Percentiles rank a stretch among this genome's conserved stretches.
These are phyloP conservation scores for Drosophila formosana DNA, from an alignment of 2,888 invertebrate species.

Conservation along the genomic window DNA sequence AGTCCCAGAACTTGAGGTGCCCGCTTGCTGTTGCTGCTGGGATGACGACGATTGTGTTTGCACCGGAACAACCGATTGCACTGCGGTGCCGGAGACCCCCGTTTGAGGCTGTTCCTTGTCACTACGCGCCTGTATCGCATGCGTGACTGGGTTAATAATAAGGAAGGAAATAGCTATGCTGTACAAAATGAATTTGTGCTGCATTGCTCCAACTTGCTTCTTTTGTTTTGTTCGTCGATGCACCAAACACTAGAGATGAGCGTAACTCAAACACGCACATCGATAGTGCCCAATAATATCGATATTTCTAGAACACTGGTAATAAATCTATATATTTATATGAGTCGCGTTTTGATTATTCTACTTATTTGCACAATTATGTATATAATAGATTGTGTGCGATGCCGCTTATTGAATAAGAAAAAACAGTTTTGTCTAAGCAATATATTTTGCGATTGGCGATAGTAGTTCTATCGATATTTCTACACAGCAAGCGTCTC, in stretches of 20 bases:
- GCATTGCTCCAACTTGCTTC: conserved; percentile 39
- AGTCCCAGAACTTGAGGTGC: conserved; percentile 30
- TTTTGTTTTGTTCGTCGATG: conserved; percentile 17
- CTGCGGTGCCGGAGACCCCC: conserved; percentile 72
- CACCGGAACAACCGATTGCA: conserved; percentile 76
- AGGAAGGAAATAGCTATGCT: conserved; percentile 55
- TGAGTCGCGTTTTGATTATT: too few species aligned
- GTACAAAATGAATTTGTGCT: conserved; percentile 41
- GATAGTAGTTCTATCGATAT: too few species aligned
- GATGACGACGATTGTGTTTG: conserved; percentile 46
- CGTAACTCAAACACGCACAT: neutral
- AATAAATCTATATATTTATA: neutral
- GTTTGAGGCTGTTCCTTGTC: conserved; percentile 80
- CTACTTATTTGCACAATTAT: too few species aligned
- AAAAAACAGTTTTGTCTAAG: too few species aligned
- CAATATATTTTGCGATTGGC: too few species aligned
- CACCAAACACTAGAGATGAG: conserved; percentile 35
- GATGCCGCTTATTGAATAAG: too few species aligned
- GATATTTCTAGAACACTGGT: neutral
- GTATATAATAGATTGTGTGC: too few species aligned
- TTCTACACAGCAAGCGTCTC: neutral
- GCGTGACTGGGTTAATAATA: conserved; percentile 34
- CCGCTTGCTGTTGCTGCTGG: conserved; percentile 9
- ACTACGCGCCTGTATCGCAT: conserved; percentile 80
- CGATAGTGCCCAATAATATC: neutral